phyloP scores from a whole-genome alignment of 2,797 vertebrate genomes.

The Bovichtus variegatus region DNA sequence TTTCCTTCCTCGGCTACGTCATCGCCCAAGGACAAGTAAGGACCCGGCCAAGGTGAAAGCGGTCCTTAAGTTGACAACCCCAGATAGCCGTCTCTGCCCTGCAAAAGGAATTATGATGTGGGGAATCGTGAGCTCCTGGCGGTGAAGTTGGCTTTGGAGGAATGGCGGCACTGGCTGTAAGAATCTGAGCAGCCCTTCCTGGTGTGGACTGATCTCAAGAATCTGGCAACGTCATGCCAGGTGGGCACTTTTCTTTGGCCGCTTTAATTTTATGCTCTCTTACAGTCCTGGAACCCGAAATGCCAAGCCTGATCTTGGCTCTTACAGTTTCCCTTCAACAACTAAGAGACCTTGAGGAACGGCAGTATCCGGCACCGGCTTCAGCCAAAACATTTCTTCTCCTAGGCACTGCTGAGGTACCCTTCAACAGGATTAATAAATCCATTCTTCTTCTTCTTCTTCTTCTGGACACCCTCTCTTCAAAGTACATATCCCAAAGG shows the following conservation, averaged over 20 bases:
- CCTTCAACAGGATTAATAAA: no score
- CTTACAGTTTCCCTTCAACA: no score
- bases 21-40: neutral
- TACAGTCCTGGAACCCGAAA: neutral
- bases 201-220: neutral
- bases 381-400: no score
- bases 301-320: neutral
- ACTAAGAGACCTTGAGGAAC: no score
- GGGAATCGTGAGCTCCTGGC: neutral
- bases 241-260: neutral
- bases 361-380: no score
- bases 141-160: neutral
- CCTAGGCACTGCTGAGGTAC: no score
- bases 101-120: neutral
- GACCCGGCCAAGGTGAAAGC: neutral
- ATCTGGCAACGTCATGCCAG: neutral
- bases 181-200: neutral
- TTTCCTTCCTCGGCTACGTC: no score
- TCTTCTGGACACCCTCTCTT: no score
- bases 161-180: neutral
- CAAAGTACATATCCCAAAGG: no score
- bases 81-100: no score
- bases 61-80: no score
- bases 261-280: neutral
- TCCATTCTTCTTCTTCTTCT: no score